Percentiles rank a stretch among this genome's conserved stretches.
These are phyloP conservation scores for Dryoscopus gambensis DNA, from an alignment of 2,113 vertebrate species.

Conservation along the genomic window DNA sequence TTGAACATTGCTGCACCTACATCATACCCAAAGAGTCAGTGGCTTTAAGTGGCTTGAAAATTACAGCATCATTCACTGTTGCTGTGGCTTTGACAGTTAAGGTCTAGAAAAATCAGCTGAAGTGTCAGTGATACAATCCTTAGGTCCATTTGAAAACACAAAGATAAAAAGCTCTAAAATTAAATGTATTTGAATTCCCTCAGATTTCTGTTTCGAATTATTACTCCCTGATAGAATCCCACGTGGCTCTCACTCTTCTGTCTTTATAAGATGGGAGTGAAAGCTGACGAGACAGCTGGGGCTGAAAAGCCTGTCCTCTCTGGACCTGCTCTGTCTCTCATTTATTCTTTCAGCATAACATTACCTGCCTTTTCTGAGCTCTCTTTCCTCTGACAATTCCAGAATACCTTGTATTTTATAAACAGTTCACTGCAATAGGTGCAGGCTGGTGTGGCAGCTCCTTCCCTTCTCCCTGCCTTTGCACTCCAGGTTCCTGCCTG, in stretches of 20 bases:
- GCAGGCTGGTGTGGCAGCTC: not conserved
- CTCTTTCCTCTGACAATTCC: not conserved
- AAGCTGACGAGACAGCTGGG: not conserved
- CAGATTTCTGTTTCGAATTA: not conserved
- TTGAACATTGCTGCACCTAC: not conserved
- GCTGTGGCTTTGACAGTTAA: not conserved
- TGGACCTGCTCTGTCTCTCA: not conserved
- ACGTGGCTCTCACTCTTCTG: not conserved
- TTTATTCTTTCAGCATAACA: not conserved
- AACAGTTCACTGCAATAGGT: rapidly evolving
- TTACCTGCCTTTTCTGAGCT: not conserved
- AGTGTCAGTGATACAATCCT: not conserved
- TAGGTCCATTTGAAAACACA: not conserved
- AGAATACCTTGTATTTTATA: not conserved
- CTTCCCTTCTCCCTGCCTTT: not conserved
- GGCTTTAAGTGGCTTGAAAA: not conserved
- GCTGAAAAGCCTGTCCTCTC: not conserved
- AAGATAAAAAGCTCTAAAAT: not conserved
- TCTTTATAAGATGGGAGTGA: not conserved
- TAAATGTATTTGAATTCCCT: not conserved
- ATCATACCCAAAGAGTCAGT: not conserved
- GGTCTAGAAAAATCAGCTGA: not conserved
- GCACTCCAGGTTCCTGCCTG: not conserved
- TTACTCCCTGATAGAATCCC: not conserved
- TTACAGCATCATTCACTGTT: not conserved